Conservation (phyloP, 2,797 vertebrate genomes). For the Scolopax rusticola region DNA sequence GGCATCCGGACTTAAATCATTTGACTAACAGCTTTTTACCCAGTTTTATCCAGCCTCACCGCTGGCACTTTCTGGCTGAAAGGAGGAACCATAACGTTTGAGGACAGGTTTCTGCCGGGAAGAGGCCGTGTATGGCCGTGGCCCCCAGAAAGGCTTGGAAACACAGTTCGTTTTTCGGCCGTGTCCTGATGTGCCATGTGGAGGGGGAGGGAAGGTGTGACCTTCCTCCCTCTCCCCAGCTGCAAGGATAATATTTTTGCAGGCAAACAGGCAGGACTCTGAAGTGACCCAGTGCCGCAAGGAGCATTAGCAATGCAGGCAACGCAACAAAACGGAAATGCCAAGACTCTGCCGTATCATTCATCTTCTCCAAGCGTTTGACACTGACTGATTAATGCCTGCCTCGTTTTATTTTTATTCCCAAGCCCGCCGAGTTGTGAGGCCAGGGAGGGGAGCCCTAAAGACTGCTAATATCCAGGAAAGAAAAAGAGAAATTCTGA, state of each 20-base stretch:
- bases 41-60: neutral
- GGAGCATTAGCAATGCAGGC: slow-evolving; percentile 47
- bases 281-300: neutral
- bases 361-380: slow-evolving; percentile 50
- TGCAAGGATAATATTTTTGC: slow-evolving; percentile 76
- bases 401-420: slow-evolving; percentile 70
- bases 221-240: neutral
- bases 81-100: fast-evolving
- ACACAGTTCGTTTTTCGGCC: neutral
- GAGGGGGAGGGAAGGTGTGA: neutral
- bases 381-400: slow-evolving; percentile 76
- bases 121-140: fast-evolving
- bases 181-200: neutral
- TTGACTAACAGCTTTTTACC: neutral
- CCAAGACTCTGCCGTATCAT: slow-evolving; percentile 38
- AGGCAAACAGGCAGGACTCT: slow-evolving; percentile 55
- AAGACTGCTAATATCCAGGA: neutral
- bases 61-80: neutral
- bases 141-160: neutral
- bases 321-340: slow-evolving; percentile 61
- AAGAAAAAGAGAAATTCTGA: slow-evolving; percentile 6
- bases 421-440: neutral
- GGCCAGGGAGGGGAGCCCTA: slow-evolving; percentile 30
- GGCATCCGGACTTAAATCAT: neutral
- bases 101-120: neutral